Conservation (phyloP, 2,888 invertebrate species). For the Papilio protenor region DNA sequence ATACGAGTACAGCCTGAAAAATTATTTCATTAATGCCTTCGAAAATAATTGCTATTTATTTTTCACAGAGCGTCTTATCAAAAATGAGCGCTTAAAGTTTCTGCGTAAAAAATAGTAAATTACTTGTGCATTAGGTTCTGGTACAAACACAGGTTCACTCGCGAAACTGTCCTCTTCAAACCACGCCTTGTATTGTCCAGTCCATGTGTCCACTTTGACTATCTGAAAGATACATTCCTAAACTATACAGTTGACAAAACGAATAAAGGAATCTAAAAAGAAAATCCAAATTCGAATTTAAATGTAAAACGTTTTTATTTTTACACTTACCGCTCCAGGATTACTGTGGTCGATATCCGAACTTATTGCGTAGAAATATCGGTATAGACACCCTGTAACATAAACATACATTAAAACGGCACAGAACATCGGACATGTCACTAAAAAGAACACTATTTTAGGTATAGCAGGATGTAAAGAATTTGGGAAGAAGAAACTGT, state of each 20-base stretch:
- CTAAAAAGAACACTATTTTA: too few species aligned
- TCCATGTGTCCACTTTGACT: constrained; percentile 90
- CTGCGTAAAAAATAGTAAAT: background rate
- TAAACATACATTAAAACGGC: too few species aligned
- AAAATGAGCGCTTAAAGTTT: background rate
- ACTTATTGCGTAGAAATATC: too few species aligned
- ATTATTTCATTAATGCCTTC: background rate
- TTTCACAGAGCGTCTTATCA: background rate
- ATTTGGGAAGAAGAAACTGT: too few species aligned
- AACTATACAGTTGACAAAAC: background rate
- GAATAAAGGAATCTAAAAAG: background rate
- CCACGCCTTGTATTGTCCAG: constrained; percentile 87
- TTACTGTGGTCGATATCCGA: constrained; percentile 84
- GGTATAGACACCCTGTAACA: too few species aligned
- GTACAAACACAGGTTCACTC: constrained; percentile 93
- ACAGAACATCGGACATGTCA: too few species aligned
- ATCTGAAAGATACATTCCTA: constrained; percentile 76
- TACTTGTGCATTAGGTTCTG: constrained; percentile 85
- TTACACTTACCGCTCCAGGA: constrained; percentile 88
- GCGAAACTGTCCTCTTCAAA: constrained; percentile 90
- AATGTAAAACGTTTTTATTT: background rate
- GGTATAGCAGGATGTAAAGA: constrained; percentile 64
- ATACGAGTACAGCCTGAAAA: background rate
- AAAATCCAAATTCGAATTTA: background rate
- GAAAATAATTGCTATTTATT: background rate